Evolutionary conservation across 2,888 invertebrate genomes (phyloP).

Genomic region (Drosophila infuscata): DNA sequence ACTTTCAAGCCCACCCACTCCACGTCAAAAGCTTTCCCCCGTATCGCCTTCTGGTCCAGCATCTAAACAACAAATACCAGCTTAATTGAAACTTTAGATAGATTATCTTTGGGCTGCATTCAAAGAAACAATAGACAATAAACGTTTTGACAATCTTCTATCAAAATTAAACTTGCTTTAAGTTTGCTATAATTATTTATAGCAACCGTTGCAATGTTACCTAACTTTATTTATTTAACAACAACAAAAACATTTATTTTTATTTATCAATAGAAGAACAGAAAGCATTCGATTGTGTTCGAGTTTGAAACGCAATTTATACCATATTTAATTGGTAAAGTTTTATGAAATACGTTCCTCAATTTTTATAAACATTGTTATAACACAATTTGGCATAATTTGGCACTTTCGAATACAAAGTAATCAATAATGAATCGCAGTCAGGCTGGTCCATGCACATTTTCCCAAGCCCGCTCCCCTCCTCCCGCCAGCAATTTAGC

Average conservation of each 20-base stretch:
- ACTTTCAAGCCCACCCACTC: neutral
- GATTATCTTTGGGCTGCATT: neutral
- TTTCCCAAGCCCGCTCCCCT: neutral
- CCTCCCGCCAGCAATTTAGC: neutral
- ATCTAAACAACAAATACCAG: neutral
- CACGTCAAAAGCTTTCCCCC: neutral
- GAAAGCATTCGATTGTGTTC: neutral
- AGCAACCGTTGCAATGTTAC: neutral
- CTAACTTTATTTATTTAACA: neutral
- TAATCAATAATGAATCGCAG: conserved; percentile 21
- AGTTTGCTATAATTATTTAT: neutral
- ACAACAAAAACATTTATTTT: neutral
- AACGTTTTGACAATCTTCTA: neutral
- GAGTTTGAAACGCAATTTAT: neutral
- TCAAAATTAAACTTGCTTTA: neutral
- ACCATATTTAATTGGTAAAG: neutral
- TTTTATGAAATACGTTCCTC: neutral
- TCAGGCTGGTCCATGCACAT: conserved; percentile 3
- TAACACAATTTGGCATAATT: neutral
- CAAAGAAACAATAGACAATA: neutral
- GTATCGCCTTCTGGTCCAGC: neutral
- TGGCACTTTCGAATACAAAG: neutral
- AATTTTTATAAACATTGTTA: neutral
- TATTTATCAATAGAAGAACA: neutral
- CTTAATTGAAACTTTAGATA: neutral